Evolutionary conservation across 2,113 vertebrate genomes (phyloP).

Genomic region (Perognathus longimembris): DNA sequence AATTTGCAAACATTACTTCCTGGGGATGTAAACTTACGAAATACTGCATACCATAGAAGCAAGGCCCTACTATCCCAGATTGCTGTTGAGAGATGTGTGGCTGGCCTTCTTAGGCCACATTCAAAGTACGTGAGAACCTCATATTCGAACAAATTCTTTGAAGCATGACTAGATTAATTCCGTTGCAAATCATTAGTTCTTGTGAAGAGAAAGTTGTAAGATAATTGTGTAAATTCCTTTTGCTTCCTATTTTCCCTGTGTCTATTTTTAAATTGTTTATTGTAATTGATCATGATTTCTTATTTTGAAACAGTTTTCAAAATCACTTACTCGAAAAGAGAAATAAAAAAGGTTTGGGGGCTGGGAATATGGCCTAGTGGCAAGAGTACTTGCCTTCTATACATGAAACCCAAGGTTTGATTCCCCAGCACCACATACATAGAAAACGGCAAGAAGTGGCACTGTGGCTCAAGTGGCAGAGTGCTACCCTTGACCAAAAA

Average conservation of each 20-base stretch:
- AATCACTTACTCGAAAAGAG: background rate
- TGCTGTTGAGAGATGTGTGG: constrained; percentile 2
- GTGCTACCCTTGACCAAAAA: too few species aligned
- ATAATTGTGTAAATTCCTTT: constrained; percentile 33
- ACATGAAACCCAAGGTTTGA: too few species aligned
- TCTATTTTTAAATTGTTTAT: constrained; percentile 10
- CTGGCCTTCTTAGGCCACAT: background rate
- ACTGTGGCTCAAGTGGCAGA: too few species aligned
- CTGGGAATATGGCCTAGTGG: too few species aligned
- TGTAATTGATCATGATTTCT: constrained; percentile 5
- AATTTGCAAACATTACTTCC: constrained; percentile 63
- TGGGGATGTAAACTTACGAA: constrained; percentile 40
- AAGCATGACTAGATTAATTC: constrained; percentile 19
- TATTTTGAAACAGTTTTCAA: constrained; percentile 2
- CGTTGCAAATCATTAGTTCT: background rate
- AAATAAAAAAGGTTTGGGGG: too few species aligned
- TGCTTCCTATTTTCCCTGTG: background rate
- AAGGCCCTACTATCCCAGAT: background rate
- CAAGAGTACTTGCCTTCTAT: too few species aligned
- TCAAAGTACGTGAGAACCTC: constrained; percentile 22
- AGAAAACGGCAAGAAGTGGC: too few species aligned
- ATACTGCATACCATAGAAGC: constrained; percentile 11
- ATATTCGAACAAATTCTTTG: background rate
- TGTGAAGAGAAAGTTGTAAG: background rate
- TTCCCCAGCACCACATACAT: too few species aligned